A percentile compares a stretch with the other conserved stretches of the same genome.
phyloP scores from a whole-genome alignment of 2,797 vertebrate species.

The Acanthornis magna region DNA sequence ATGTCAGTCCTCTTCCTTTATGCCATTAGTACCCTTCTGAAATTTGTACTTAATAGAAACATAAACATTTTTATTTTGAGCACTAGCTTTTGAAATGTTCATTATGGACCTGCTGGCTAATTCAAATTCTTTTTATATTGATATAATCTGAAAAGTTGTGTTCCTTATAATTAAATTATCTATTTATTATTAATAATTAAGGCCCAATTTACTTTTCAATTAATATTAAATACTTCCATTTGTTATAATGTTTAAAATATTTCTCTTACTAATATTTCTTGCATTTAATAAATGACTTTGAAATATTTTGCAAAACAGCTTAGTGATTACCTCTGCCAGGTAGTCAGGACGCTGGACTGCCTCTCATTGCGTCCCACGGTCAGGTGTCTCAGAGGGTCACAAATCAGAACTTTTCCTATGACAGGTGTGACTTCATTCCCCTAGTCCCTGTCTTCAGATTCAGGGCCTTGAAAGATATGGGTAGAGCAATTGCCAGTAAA shows the following conservation, averaged over 20 bases:
- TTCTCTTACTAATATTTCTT: background rate
- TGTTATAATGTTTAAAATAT: background rate
- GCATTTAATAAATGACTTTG: background rate
- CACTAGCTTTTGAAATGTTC: conserved; percentile 65
- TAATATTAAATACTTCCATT: conserved; percentile 14
- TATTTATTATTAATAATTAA: conserved; percentile 57
- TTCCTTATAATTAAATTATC: conserved; percentile 32
- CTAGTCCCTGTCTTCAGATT: background rate
- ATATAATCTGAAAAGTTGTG: conserved; percentile 55
- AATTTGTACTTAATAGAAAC: conserved; percentile 56
- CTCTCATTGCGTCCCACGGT: background rate
- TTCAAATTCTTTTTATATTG: conserved; percentile 47
- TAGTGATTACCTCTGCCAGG: background rate
- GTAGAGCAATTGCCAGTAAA: background rate
- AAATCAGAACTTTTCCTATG: background rate
- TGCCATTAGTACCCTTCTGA: conserved; percentile 26
- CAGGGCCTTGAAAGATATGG: rapidly evolving
- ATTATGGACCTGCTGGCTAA: conserved; percentile 60
- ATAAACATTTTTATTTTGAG: conserved; percentile 52
- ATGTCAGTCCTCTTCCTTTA: conserved; percentile 37
- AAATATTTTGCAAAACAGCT: background rate
- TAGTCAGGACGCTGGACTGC: background rate
- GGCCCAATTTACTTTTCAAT: conserved; percentile 23
- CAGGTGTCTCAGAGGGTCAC: background rate
- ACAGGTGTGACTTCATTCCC: background rate